A percentile compares a stretch with the other conserved stretches of the same genome.
Evolutionary conservation across 2,113 vertebrate genomes (phyloP).

Genomic region (Nerophis lumbriciformis): DNA sequence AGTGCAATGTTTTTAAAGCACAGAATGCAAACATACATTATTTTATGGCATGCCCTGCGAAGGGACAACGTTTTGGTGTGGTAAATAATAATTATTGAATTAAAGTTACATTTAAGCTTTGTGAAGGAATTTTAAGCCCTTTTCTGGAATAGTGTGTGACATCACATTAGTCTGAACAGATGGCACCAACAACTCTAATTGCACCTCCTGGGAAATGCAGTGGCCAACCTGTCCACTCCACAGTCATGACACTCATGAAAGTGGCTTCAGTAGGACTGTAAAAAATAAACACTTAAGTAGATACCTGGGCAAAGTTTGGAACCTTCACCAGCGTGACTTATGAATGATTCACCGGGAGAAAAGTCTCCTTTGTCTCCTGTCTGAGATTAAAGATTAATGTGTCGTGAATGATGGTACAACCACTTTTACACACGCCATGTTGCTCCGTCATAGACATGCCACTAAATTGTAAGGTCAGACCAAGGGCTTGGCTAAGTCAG

Average conservation of each 20-base stretch:
- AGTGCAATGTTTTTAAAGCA: background rate
- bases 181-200: constrained; percentile 51
- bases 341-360: constrained; percentile 45
- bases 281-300: background rate
- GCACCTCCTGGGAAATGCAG: constrained; percentile 38
- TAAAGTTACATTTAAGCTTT: background rate
- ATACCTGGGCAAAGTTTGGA: constrained; percentile 36
- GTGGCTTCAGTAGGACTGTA: background rate
- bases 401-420: constrained; percentile 27
- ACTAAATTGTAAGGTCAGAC: background rate
- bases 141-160: constrained; percentile 6
- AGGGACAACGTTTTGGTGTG: too few species aligned
- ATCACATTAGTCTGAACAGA: constrained; percentile 32
- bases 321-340: constrained; percentile 25
- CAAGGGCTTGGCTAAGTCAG: constrained; percentile 23
- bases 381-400: constrained; percentile 52
- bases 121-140: background rate
- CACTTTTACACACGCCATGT: constrained; percentile 36
- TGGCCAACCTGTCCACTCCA: constrained; percentile 34
- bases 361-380: constrained; percentile 48
- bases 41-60: too few species aligned
- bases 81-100: too few species aligned
- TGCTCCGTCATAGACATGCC: constrained; percentile 33
- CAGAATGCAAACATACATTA: background rate
- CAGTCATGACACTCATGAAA: constrained; percentile 20